Base-by-base conservation (phyloP, 1,140 invertebrate genomes). In the Formica selysi region DNA sequence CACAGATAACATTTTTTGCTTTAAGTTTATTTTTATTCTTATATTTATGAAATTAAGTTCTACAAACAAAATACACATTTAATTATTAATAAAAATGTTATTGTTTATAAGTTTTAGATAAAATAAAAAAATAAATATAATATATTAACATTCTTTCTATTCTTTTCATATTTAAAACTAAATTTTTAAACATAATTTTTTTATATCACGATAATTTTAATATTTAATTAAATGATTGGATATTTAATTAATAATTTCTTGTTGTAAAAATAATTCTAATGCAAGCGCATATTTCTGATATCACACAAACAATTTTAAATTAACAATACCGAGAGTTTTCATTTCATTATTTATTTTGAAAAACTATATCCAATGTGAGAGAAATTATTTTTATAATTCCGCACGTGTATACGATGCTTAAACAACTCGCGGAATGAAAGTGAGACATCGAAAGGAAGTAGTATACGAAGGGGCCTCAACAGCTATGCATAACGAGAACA, bases 361-460 rank as follows among this genome's bases (percentile, higher is more conserved):
- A 59, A 59, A 22, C 7, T 22, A 8, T 59, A 22, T 59, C 6
- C 16, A 59, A 22, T 59, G n/a, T 51, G 4, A 51, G 48, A 51
- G 16, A 48, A 29, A 44, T 64, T 13, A 51, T 70, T 41, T 44
- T 67, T 70, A 29, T 59, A 80, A 80, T 80, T 70, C 78, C 13
- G 0, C 38, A n/a, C 68, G 19, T 44, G 11, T 13, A 7, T 5
- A 38, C 5, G 16, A 11, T 29, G 36, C 19, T 48, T 22, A 61
- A 74, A 8, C 57, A 32, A 74, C 54, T 59, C 26, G 26, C 13
- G 26, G 41, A 83, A 83, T 57, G 79, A 83, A 83, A 83, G 68
- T 41, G 79, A 83, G 79, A 83, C 79, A 36, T 32, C n/a, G 79
- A 38, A 41, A 48, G 38, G 79, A 73, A 81, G 54, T 61, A 59